These are phyloP conservation scores for Orientallactaga sibirica DNA, from an alignment of 2,797 vertebrate genomes.

Conservation along the genomic window DNA sequence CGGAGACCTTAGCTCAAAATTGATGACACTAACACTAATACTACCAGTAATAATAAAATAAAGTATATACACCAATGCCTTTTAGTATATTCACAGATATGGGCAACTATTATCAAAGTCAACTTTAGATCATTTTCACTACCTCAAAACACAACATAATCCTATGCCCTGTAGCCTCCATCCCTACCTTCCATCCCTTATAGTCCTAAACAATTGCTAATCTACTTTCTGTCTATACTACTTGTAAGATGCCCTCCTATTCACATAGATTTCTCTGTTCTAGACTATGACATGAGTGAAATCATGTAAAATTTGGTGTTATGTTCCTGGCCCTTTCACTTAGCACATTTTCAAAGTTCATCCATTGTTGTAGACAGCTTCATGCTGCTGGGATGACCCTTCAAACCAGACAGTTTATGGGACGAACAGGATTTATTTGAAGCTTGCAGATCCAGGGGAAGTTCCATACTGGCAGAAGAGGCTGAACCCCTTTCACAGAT, in stretches of 20 bases:
- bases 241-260: neutral
- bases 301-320: neutral
- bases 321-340: neutral
- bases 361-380: no score
- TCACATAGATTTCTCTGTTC: neutral
- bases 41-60: neutral
- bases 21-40: neutral
- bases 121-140: neutral
- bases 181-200: neutral
- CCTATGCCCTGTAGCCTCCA: neutral
- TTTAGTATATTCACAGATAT: neutral
- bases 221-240: neutral
- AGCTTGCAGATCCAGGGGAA: no score
- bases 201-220: neutral
- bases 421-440: no score
- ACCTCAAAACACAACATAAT: neutral
- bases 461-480: no score
- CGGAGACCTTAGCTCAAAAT: neutral
- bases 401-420: no score
- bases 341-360: slow-evolving; percentile 9
- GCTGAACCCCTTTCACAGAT: no score
- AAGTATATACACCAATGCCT: neutral
- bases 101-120: neutral
- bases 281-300: neutral
- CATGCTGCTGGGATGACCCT: no score